Evolutionary conservation across 2,888 invertebrate species (phyloP).

Genomic region (Melolontha melolontha): DNA sequence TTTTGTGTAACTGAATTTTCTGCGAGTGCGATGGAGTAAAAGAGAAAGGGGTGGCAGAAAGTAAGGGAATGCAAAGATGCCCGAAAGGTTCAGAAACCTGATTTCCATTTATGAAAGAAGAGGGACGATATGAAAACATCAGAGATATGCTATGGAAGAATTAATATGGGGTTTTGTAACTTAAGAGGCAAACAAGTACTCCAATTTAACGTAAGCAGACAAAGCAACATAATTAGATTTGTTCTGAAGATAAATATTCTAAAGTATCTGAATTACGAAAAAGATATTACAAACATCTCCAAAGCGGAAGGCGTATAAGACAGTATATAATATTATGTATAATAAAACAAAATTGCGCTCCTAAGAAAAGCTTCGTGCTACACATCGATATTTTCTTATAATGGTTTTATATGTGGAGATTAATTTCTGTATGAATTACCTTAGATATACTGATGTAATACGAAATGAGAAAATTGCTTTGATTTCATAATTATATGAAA

Average conservation of each 20-base stretch:
- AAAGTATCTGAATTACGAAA: slow-evolving; percentile 1
- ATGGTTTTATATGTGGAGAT: no score
- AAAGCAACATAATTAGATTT: neutral
- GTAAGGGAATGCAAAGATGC: neutral
- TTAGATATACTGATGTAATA: no score
- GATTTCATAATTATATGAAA: no score
- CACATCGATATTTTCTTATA: no score
- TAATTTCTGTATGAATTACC: no score
- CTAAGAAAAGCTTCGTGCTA: no score
- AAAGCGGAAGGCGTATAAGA: neutral
- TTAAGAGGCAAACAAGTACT: neutral
- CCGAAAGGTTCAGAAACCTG: slow-evolving; percentile 8
- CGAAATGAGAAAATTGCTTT: no score
- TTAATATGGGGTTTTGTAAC: slow-evolving; percentile 4
- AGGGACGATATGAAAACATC: slow-evolving; percentile 10
- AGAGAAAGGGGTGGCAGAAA: neutral
- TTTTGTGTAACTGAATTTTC: slow-evolving; percentile 33
- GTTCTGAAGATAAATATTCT: neutral
- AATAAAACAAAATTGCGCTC: no score
- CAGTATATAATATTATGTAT: no score
- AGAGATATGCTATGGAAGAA: slow-evolving; percentile 2
- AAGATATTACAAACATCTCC: neutral
- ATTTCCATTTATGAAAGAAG: slow-evolving; percentile 1
- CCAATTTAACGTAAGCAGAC: neutral
- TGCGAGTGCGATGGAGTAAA: slow-evolving; percentile 4